These are phyloP conservation scores for Sitta europaea DNA, from an alignment of 2,113 vertebrate species.

Conservation along the genomic window DNA sequence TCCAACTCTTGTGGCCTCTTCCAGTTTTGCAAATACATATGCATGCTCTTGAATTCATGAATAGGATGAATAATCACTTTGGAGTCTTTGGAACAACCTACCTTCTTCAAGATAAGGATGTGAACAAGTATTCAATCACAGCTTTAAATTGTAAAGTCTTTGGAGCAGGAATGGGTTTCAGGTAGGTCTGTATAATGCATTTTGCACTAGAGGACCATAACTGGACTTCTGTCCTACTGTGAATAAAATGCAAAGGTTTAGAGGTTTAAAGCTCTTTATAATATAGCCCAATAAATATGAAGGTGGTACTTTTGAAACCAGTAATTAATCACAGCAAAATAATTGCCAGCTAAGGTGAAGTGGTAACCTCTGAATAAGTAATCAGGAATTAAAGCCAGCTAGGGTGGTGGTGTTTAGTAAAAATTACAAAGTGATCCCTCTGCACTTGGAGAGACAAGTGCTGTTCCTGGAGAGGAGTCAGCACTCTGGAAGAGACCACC, in stretches of 20 bases:
- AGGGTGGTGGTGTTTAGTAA: background rate
- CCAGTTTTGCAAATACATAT: background rate
- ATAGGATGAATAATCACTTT: conserved; percentile 17
- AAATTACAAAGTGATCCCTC: background rate
- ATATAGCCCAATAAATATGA: background rate
- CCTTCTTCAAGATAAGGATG: background rate
- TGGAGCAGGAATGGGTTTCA: background rate
- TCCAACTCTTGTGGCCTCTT: background rate
- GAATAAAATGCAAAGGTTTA: background rate
- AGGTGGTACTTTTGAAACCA: background rate
- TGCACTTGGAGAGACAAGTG: background rate
- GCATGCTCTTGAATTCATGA: conserved; percentile 1
- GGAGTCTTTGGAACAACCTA: conserved; percentile 6
- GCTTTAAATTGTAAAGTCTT: conserved; percentile 4
- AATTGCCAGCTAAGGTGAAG: background rate
- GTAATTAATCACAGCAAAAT: background rate
- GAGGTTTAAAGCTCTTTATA: background rate
- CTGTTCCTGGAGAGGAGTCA: background rate
- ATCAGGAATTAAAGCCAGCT: background rate
- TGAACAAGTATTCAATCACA: conserved; percentile 13
- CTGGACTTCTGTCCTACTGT: background rate
- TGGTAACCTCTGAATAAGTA: background rate
- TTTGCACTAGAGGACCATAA: background rate
- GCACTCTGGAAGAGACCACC: fast-evolving
- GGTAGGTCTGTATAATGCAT: background rate